Evolutionary conservation across 2,888 invertebrate genomes (phyloP).

Genomic region (Ethmia dodecea): DNA sequence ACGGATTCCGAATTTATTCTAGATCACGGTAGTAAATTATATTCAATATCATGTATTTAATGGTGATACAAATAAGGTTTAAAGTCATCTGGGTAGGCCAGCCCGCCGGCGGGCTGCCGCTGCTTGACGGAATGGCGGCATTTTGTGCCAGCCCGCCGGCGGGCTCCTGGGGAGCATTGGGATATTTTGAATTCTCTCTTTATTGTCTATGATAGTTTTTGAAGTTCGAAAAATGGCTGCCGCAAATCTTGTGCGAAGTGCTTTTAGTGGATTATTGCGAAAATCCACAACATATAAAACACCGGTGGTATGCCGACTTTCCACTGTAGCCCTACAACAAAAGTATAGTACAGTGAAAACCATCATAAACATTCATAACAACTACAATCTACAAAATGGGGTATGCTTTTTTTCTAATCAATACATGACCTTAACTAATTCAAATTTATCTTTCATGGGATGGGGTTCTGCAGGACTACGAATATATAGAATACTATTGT

Average conservation of each 20-base stretch:
- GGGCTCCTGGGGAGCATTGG: too few relatives aligned
- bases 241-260: constrained; percentile 63
- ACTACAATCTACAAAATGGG: constrained; percentile 47
- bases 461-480: too few relatives aligned
- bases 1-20: too few relatives aligned
- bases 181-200: too few relatives aligned
- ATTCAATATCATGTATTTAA: too few relatives aligned
- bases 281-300: constrained; percentile 54
- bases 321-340: constrained; percentile 57
- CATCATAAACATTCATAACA: constrained; percentile 35
- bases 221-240: constrained; percentile 68
- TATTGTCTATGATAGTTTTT: constrained; percentile 38
- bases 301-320: constrained; percentile 63
- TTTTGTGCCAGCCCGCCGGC: neutral
- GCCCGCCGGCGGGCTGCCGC: too few relatives aligned
- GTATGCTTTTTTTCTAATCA: constrained; percentile 44
- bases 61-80: too few relatives aligned
- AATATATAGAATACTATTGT: too few relatives aligned
- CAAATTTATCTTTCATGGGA: too few relatives aligned
- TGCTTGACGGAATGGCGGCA: neutral
- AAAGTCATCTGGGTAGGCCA: too few relatives aligned
- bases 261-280: constrained; percentile 63
- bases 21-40: too few relatives aligned
- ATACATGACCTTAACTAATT: too few relatives aligned
- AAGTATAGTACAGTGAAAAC: constrained; percentile 50